These are phyloP conservation scores for Lycophotia porphyrea DNA, from an alignment of 2,888 invertebrate species.

Conservation along the genomic window DNA sequence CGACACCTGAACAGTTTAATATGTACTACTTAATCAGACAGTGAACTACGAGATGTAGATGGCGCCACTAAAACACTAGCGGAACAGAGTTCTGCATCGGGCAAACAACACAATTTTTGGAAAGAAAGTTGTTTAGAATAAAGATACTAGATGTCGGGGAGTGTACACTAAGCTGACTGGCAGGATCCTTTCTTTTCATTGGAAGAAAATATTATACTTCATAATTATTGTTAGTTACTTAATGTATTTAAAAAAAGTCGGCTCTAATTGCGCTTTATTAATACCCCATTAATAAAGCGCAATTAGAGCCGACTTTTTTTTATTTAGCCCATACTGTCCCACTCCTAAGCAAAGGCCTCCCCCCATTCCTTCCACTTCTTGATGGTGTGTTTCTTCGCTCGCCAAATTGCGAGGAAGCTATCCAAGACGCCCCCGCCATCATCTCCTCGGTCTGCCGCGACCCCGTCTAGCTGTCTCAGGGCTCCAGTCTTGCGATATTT, in stretches of 20 bases:
- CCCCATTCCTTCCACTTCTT: too few species aligned
- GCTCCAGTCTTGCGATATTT: too few species aligned
- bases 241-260: too few species aligned
- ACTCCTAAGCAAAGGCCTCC: too few species aligned
- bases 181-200: not conserved
- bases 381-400: too few species aligned
- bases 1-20: conserved; percentile 8
- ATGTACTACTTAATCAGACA: conserved; percentile 4
- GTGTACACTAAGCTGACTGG: not conserved
- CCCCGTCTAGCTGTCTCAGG: too few species aligned
- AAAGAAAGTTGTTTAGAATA: not conserved
- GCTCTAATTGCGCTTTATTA: too few species aligned
- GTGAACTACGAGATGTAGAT: conserved; percentile 3
- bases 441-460: too few species aligned
- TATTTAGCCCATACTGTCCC: too few species aligned
- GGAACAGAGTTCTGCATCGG: not conserved
- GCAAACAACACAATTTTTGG: not conserved
- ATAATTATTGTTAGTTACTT: not conserved
- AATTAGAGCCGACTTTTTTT: not conserved
- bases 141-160: conserved; percentile 25
- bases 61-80: not conserved
- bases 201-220: not conserved
- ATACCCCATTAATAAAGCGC: not conserved
- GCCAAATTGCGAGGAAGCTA: too few species aligned
- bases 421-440: too few species aligned